Evolutionary conservation across 2,888 invertebrate genomes (phyloP).

Genomic region (Melanargia galathea): DNA sequence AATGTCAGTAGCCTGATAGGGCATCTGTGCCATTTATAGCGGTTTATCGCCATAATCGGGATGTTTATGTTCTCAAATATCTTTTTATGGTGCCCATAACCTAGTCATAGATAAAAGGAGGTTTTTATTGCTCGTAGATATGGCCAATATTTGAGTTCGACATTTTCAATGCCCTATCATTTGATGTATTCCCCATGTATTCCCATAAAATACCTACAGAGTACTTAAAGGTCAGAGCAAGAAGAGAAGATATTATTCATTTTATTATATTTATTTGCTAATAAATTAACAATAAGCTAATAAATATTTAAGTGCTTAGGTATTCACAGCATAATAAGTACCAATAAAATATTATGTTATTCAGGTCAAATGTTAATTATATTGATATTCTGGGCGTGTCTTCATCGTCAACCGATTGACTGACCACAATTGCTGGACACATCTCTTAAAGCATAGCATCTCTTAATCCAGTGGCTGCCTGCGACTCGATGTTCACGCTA

Average conservation of each 20-base stretch:
- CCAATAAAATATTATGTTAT: too few species aligned
- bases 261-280: not conserved
- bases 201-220: slow-evolving; percentile 34
- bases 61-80: slow-evolving; percentile 33
- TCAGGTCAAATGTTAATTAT: too few species aligned
- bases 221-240: slow-evolving; percentile 13
- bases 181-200: slow-evolving; percentile 33
- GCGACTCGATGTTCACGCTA: too few species aligned
- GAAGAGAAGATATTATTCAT: not conserved
- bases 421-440: too few species aligned
- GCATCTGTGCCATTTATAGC: slow-evolving; percentile 5
- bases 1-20: not conserved
- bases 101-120: slow-evolving; percentile 33
- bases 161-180: slow-evolving; percentile 32
- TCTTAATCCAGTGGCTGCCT: too few species aligned
- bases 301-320: not conserved
- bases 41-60: slow-evolving; percentile 26
- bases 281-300: not conserved
- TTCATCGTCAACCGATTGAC: too few species aligned
- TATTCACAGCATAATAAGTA: too few species aligned
- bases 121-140: slow-evolving; percentile 33
- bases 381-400: too few species aligned
- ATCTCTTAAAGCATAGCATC: too few species aligned
- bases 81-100: slow-evolving; percentile 34
- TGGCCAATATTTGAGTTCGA: slow-evolving; percentile 32